Percentiles rank a stretch among this genome's conserved stretches.
Conservation (phyloP, 2,888 invertebrate genomes). For the Pristionchus entomophagus region DNA sequence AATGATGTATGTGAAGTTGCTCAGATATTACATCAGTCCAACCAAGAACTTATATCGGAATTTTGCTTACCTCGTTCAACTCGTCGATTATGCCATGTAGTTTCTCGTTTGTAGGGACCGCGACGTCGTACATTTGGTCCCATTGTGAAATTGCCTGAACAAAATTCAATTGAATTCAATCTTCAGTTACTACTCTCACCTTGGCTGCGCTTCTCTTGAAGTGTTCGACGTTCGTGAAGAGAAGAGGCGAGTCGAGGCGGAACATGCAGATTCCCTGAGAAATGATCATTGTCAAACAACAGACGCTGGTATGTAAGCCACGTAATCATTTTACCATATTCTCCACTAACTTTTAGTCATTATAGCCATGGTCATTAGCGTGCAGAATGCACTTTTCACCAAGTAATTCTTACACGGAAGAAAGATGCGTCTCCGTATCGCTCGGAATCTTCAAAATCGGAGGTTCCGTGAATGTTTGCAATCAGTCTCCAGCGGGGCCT, state of each 20-base stretch:
- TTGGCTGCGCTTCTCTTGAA: conserved; percentile 61
- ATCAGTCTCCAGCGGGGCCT: conserved; percentile 74
- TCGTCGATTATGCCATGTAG: no score
- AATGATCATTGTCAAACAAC: background rate
- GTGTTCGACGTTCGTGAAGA: conserved; percentile 77
- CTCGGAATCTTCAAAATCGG: conserved; percentile 66
- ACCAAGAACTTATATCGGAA: no score
- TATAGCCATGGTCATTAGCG: no score
- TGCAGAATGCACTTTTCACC: no score
- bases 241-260: conserved; percentile 77
- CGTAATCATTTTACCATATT: no score
- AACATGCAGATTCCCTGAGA: conserved; percentile 77
- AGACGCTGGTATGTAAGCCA: no score
- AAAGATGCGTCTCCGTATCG: conserved; percentile 65
- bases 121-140: no score
- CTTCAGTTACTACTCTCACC: background rate
- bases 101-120: no score
- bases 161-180: background rate
- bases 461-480: conserved; percentile 69
- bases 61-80: no score
- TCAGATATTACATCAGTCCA: no score
- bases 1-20: background rate
- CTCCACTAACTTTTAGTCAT: no score
- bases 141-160: background rate
- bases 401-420: conserved; percentile 48